Evolutionary conservation across 2,888 invertebrate genomes (phyloP).

Genomic region (Sipha maydis): DNA sequence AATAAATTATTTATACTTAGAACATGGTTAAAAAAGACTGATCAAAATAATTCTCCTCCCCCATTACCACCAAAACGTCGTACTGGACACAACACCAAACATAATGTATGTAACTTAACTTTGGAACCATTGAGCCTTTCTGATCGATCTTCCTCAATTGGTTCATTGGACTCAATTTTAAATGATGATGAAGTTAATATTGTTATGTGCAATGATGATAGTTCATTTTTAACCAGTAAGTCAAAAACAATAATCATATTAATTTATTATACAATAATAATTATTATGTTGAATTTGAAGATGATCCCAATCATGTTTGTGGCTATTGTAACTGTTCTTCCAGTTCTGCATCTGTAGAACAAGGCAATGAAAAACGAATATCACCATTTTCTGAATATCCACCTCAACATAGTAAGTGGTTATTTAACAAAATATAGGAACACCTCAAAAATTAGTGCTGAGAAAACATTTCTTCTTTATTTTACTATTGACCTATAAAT

Average conservation of each 20-base stretch:
- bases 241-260: neutral
- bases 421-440: neutral
- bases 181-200: conserved; percentile 78
- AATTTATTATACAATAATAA: conserved; percentile 21
- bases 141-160: conserved; percentile 76
- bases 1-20: conserved; percentile 32
- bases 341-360: conserved; percentile 56
- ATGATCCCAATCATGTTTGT: conserved; percentile 60
- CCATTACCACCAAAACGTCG: conserved; percentile 74
- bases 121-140: conserved; percentile 71
- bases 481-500: neutral
- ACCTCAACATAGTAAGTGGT: conserved; percentile 47
- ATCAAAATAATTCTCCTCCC: conserved; percentile 69
- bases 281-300: conserved; percentile 33
- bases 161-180: conserved; percentile 87
- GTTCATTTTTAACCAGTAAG: conserved; percentile 62
- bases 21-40: conserved; percentile 47
- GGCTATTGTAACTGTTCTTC: conserved; percentile 60
- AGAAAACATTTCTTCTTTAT: neutral
- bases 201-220: conserved; percentile 69
- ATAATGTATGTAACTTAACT: conserved; percentile 53
- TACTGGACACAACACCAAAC: conserved; percentile 66
- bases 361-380: conserved; percentile 59
- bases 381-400: conserved; percentile 58
- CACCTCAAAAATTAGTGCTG: neutral